Percentiles rank a stretch among this genome's conserved stretches.
phyloP scores from a whole-genome alignment of 2,888 invertebrate species.

The Listrodromus nycthemerus region DNA sequence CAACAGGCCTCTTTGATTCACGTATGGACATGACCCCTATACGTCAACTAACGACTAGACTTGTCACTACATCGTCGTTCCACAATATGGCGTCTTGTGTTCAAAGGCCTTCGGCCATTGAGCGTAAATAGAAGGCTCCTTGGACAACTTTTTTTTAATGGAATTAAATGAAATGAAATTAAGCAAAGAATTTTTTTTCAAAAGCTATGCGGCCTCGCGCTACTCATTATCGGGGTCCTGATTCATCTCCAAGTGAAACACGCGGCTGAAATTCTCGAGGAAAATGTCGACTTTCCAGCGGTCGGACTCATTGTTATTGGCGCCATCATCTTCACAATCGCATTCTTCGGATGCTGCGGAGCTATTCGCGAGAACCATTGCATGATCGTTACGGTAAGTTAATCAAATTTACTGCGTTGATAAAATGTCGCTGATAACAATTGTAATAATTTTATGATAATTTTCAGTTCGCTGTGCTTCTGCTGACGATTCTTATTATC shows the following conservation, averaged over 20 bases:
- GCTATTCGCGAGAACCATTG: constrained; percentile 82
- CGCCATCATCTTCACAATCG: constrained; percentile 86
- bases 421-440: neutral
- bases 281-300: constrained; percentile 86
- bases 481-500: constrained; percentile 89
- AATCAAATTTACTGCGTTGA: too few species aligned
- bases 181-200: constrained; percentile 74
- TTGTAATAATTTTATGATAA: constrained; percentile 74
- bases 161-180: neutral
- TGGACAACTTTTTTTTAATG: neutral
- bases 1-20: constrained; percentile 1
- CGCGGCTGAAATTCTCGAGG: constrained; percentile 82
- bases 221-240: constrained; percentile 89
- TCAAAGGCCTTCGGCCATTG: neutral
- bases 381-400: constrained; percentile 82
- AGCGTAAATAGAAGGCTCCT: neutral
- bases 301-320: constrained; percentile 89
- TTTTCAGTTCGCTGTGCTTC: constrained; percentile 89
- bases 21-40: constrained; percentile 5
- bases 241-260: constrained; percentile 85
- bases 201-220: constrained; percentile 90
- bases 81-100: neutral
- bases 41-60: constrained; percentile 11
- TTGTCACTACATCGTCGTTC: neutral
- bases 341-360: constrained; percentile 84